Percentiles rank a stretch among this genome's conserved stretches.
Conservation (phyloP, 2,113 vertebrate species). For the Catharus minimus region DNA sequence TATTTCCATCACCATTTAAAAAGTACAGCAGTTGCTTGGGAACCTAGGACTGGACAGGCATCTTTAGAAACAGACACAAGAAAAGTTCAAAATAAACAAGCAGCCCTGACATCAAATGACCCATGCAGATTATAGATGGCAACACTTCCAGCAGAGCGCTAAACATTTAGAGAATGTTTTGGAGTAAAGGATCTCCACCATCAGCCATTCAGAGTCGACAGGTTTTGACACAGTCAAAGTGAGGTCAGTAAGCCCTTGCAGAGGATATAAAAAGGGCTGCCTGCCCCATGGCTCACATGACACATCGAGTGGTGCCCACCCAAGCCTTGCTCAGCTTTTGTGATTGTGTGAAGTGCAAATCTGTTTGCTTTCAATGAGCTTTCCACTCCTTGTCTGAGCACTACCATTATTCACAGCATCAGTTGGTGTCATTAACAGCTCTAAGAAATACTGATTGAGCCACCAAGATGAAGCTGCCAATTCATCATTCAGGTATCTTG, state of each 20-base stretch:
- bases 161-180: background rate
- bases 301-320: fast-evolving
- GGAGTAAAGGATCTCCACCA: background rate
- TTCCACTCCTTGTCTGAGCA: background rate
- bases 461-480: background rate
- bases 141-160: background rate
- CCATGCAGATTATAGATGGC: fast-evolving
- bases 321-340: background rate
- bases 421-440: background rate
- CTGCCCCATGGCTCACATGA: background rate
- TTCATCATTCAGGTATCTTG: background rate
- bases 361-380: background rate
- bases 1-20: background rate
- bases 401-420: fast-evolving
- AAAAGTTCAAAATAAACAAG: background rate
- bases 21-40: background rate
- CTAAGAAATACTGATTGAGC: background rate
- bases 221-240: background rate
- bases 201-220: background rate
- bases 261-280: background rate
- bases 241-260: background rate
- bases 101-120: background rate
- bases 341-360: background rate
- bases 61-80: background rate
- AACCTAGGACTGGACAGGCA: background rate